These are phyloP conservation scores for Tenthredo notha DNA, from an alignment of 2,888 invertebrate genomes.

Conservation along the genomic window DNA sequence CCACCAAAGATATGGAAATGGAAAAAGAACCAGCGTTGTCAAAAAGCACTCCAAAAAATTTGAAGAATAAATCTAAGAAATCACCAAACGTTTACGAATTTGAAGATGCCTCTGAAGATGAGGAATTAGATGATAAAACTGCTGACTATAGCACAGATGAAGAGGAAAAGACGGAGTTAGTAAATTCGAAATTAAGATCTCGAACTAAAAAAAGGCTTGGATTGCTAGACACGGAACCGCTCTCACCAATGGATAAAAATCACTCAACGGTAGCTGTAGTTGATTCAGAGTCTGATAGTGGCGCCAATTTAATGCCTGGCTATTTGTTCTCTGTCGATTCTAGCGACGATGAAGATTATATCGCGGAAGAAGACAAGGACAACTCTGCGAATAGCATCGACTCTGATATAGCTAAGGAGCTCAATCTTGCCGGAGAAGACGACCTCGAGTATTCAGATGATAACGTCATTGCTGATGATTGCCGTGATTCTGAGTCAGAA, in stretches of 20 bases:
- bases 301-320: constrained; percentile 48
- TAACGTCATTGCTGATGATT: constrained; percentile 69
- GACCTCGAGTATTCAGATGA: constrained; percentile 67
- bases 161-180: not conserved
- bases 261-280: constrained; percentile 58
- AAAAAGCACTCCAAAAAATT: not conserved
- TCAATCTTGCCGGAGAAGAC: constrained; percentile 68
- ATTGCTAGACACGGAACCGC: not conserved
- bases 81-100: not conserved
- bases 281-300: constrained; percentile 58
- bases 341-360: constrained; percentile 49
- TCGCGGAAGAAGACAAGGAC: constrained; percentile 43
- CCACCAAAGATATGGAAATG: not conserved
- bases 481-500: constrained; percentile 70
- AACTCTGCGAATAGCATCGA: constrained; percentile 60
- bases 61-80: not conserved
- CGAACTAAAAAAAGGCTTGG: not conserved
- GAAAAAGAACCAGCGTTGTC: not conserved
- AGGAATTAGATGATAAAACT: not conserved
- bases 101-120: not conserved
- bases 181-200: not conserved
- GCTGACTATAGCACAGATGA: not conserved
- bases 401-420: constrained; percentile 68
- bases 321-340: constrained; percentile 56
- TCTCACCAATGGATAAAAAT: not conserved